A percentile compares a stretch with the other conserved stretches of the same genome.
Conservation (phyloP, 1,140 invertebrate genomes). For the Lasioglossum albipes region DNA sequence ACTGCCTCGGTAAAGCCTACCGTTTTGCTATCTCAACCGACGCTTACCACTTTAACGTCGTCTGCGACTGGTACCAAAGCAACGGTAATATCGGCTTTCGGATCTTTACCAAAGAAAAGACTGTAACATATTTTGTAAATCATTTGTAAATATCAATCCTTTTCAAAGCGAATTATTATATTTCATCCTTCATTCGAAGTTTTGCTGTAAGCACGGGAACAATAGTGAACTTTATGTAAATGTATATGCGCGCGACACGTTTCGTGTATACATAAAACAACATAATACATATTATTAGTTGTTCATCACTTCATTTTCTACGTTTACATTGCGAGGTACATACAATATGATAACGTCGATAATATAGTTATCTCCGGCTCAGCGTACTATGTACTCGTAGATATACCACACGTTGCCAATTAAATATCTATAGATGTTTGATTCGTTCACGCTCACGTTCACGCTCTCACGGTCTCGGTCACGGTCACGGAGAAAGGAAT, state of each 20-base stretch:
- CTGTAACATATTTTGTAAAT: conserved; percentile 76
- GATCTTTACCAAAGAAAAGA: conserved; percentile 91
- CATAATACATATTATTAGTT: not conserved
- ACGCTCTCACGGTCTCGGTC: too few species aligned
- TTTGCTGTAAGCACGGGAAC: conserved; percentile 7
- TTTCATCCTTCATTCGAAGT: conserved; percentile 38
- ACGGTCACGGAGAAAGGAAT: not conserved
- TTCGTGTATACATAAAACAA: not conserved
- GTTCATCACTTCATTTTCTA: not conserved
- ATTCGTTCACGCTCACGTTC: not conserved
- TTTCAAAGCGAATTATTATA: conserved; percentile 25
- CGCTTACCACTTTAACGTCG: conserved; percentile 85
- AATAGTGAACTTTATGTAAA: not conserved
- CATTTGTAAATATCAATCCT: conserved; percentile 62
- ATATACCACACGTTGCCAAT: not conserved
- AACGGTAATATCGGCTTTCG: conserved; percentile 93
- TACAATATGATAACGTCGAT: not conserved
- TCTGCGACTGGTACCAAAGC: conserved; percentile 91
- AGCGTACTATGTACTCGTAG: not conserved
- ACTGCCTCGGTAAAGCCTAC: conserved; percentile 79
- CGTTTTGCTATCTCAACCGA: conserved; percentile 80
- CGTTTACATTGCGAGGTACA: too few species aligned
- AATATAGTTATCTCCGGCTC: not conserved
- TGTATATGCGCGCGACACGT: too few species aligned
- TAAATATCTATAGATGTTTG: not conserved